A percentile compares a stretch with the other conserved stretches of the same genome.
Conservation (phyloP, 30 jellyfish, hydroid and myxozoan species). For the Clytia hemisphaerica region DNA sequence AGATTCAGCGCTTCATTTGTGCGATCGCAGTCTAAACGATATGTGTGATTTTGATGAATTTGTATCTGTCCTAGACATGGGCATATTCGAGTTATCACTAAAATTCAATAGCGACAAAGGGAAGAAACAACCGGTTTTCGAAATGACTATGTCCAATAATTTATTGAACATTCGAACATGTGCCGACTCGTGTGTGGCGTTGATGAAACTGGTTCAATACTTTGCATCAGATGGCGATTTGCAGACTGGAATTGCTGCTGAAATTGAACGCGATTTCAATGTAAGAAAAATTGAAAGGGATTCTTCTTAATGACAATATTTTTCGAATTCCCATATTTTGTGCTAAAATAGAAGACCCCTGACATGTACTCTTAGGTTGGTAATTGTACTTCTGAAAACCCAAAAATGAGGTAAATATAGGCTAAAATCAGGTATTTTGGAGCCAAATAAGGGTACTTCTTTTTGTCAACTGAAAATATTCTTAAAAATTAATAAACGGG, state of each 20-base stretch:
- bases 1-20: constrained; percentile 73
- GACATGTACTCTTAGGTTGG: too few relatives aligned
- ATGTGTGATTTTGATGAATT: constrained; percentile 23
- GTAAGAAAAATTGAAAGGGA: not conserved
- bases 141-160: constrained; percentile 88
- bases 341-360: too few relatives aligned
- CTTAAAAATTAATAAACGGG: too few relatives aligned
- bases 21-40: constrained; percentile 38
- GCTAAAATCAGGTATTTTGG: too few relatives aligned
- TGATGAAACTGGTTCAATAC: constrained; percentile 67
- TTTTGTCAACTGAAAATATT: too few relatives aligned
- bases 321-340: too few relatives aligned
- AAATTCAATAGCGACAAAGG: constrained; percentile 69
- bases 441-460: too few relatives aligned
- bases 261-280: not conserved
- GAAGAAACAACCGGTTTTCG: constrained; percentile 67
- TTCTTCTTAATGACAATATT: too few relatives aligned
- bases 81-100: constrained; percentile 75
- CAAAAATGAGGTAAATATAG: too few relatives aligned
- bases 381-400: too few relatives aligned
- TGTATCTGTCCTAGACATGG: constrained; percentile 90
- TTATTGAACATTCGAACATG: constrained; percentile 78
- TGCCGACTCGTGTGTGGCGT: constrained; percentile 90
- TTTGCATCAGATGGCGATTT: constrained; percentile 87
- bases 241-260: constrained; percentile 27